Conservation (phyloP, 2,797 vertebrate species). For the Brachyrhaphis roseni region DNA sequence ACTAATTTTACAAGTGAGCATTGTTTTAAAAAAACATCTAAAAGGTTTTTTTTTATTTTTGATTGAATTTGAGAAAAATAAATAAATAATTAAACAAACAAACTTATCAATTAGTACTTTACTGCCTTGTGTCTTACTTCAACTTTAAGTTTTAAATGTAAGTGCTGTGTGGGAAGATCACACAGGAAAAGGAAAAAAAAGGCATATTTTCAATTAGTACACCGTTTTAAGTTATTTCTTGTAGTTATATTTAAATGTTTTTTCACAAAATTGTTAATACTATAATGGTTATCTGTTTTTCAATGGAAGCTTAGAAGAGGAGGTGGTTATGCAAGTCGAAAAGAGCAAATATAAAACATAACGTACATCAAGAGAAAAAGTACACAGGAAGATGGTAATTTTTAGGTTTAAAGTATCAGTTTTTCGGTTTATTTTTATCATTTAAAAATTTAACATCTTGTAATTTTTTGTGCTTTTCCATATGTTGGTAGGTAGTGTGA, state of each 20-base stretch:
- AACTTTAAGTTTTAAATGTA: neutral
- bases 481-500: slow-evolving; percentile 41
- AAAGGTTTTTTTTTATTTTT: neutral
- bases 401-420: slow-evolving; percentile 44
- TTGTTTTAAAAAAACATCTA: neutral
- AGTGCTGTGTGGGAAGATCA: neutral
- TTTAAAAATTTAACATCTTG: neutral
- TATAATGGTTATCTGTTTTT: neutral
- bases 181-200: neutral
- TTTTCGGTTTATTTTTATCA: slow-evolving; percentile 25
- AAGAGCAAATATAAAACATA: slow-evolving; percentile 25
- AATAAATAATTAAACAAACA: neutral
- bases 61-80: neutral
- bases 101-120: neutral
- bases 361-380: slow-evolving; percentile 2
- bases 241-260: neutral
- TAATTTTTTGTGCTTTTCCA: neutral
- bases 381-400: slow-evolving; percentile 26
- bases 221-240: neutral
- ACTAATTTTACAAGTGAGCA: neutral
- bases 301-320: neutral
- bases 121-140: neutral
- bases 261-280: neutral
- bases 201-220: neutral
- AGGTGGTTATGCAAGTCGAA: slow-evolving; percentile 20